These are phyloP conservation scores for Rhabdomys dilectus DNA, from an alignment of 2,113 vertebrate genomes.

Conservation along the genomic window DNA sequence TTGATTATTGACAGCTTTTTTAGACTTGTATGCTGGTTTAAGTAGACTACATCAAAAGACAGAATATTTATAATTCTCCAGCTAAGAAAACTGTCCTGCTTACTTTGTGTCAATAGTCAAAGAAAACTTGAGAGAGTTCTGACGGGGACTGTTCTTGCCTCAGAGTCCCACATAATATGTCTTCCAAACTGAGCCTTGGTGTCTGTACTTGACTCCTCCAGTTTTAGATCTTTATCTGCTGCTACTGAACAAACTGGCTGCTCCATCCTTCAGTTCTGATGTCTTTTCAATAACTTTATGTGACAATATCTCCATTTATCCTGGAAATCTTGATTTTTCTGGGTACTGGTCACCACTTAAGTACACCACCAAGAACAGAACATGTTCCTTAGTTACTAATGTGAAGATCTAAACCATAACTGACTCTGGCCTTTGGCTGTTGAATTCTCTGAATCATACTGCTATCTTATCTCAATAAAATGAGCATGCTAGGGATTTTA, in stretches of 20 bases:
- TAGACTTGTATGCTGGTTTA: not conserved
- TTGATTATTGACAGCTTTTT: conserved; percentile 29
- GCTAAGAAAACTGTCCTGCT: conserved; percentile 41
- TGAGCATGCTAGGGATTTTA: not conserved
- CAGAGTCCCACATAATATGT: not conserved
- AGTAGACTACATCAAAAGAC: not conserved
- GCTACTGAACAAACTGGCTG: not conserved
- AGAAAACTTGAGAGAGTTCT: not conserved
- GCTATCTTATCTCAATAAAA: not conserved
- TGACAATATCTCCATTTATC: conserved; percentile 1
- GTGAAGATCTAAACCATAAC: conserved; percentile 1
- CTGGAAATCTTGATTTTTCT: conserved; percentile 60
- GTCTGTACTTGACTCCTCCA: not conserved
- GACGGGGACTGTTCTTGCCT: not conserved
- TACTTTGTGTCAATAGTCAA: conserved; percentile 17
- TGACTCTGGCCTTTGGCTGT: conserved; percentile 17
- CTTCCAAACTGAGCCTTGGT: not conserved
- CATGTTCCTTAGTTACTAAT: not conserved
- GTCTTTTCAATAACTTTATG: conserved; percentile 25
- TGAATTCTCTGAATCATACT: conserved; percentile 2
- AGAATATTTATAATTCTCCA: conserved; percentile 9
- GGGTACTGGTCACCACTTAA: conserved; percentile 7
- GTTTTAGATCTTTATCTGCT: conserved; percentile 15
- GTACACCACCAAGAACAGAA: conserved; percentile 17
- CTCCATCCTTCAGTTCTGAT: not conserved